These are phyloP conservation scores for Melanophora roralis DNA, from an alignment of 2,888 invertebrate species.

Conservation along the genomic window DNA sequence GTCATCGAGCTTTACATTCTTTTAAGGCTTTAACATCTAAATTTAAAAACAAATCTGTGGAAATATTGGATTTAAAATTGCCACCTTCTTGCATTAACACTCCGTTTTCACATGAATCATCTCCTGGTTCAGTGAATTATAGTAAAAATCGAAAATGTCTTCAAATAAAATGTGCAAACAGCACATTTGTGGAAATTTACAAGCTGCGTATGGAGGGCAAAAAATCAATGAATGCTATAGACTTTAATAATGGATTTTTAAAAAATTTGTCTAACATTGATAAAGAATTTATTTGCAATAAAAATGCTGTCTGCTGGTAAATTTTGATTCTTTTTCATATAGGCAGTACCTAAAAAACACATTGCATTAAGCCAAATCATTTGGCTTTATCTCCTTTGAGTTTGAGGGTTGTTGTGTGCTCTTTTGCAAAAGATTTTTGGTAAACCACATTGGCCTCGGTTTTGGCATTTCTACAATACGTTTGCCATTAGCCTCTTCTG, in stretches of 20 bases:
- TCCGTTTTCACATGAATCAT: background rate
- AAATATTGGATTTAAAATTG: conserved; percentile 80
- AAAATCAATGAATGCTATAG: conserved; percentile 85
- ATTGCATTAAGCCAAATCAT: conserved; percentile 81
- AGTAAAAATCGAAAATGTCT: conserved; percentile 80
- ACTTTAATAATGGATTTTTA: conserved; percentile 93
- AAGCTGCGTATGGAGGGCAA: conserved; percentile 83
- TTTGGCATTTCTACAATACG: conserved; percentile 91
- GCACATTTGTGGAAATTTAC: conserved; percentile 82
- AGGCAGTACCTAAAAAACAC: background rate
- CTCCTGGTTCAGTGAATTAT: conserved; percentile 81
- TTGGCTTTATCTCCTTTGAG: conserved; percentile 86
- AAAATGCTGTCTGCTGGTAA: conserved; percentile 59
- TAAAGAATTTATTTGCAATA: conserved; percentile 65
- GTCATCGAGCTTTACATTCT: conserved; percentile 84
- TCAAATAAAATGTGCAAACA: conserved; percentile 83
- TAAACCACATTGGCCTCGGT: conserved; percentile 92
- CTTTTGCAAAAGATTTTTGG: conserved; percentile 88
- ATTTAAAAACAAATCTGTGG: conserved; percentile 81
- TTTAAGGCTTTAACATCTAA: conserved; percentile 81
- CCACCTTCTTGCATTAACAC: background rate
- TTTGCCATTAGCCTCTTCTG: conserved; percentile 83
- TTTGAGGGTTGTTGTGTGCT: conserved; percentile 84
- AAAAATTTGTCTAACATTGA: conserved; percentile 76
- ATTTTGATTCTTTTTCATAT: background rate